These are phyloP conservation scores for Liolophura sinensis DNA, from an alignment of 1,140 invertebrate species.

Conservation along the genomic window DNA sequence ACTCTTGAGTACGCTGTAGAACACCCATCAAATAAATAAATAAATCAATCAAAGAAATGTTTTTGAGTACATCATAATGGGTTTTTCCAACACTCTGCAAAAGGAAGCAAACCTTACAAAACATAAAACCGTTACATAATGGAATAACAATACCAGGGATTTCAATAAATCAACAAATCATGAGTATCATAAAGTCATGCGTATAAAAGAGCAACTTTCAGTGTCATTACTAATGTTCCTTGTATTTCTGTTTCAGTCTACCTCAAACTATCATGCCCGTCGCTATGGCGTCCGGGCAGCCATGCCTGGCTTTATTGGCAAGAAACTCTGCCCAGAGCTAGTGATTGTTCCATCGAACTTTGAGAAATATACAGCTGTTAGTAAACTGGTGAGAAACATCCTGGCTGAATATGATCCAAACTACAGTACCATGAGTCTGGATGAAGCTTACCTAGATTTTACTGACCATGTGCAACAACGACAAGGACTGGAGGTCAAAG, in stretches of 20 bases:
- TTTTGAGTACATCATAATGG: too few relatives aligned
- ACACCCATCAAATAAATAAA: too few relatives aligned
- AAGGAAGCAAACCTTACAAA: too few relatives aligned
- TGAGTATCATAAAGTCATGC: too few relatives aligned
- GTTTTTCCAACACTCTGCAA: too few relatives aligned
- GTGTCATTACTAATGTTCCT: too few relatives aligned
- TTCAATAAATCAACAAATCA: too few relatives aligned
- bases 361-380: constrained; percentile 64
- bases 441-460: constrained; percentile 71
- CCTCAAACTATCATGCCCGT: constrained; percentile 70
- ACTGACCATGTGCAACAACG: constrained; percentile 62
- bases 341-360: constrained; percentile 66
- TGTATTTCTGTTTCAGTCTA: constrained; percentile 60
- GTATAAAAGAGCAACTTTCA: too few relatives aligned
- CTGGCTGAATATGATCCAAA: constrained; percentile 67
- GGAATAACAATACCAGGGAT: too few relatives aligned
- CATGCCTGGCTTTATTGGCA: constrained; percentile 75
- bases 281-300: constrained; percentile 70
- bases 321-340: constrained; percentile 69
- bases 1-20: too few relatives aligned
- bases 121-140: too few relatives aligned
- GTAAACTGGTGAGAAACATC: constrained; percentile 59
- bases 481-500: constrained; percentile 14
- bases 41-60: too few relatives aligned
- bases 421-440: constrained; percentile 64